Base-by-base conservation (phyloP, 2,888 invertebrate species). In the Phaonia tiefii region DNA sequence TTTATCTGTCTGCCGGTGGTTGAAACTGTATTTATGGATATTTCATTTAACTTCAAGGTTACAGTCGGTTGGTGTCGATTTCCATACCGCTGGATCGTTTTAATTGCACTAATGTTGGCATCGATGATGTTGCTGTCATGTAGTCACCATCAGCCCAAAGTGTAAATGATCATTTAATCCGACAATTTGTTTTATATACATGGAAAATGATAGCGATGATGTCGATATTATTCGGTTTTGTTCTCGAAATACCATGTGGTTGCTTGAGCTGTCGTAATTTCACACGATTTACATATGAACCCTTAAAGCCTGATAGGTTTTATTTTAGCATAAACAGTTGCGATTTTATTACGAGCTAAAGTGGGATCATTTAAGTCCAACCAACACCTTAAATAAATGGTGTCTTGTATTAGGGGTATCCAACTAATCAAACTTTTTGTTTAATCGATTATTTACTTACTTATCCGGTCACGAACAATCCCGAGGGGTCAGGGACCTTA, bases 1-100 rank as follows among this genome's bases (percentile, higher is more conserved):
- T n/a, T n/a, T n/a, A n/a, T 11, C 17, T 49, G 15, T 49, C 15
- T 51, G 51, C 11, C 22, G 11, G 11, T 63, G 22, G 54, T 74
- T 56, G 13, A 3, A 13, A 17, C 63, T 67, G 60, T 67, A 60
- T 73, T 70, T 65, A 56, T 79, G 51, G 70, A 74, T 46, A 20
- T 78, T 54, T 65, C 17, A 56, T 69, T 70, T n/a, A 17, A 74
- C 67, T 70, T 70, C 78, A 79, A 79, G 74, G 74, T 56, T 65
- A n/a, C n/a, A n/a, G 46, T 10, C 58, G 79, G 79, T 39, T 73
- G 22, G 15, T 15, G 25, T n/a, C 15, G 25, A 11, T 70, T 22
- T 22, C 22, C 13, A 11, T 31, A 8, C 31, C 31, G 31, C 31
- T 31, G 31, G 31, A 31, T 3, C 31, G 46, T 31, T 5, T 31